Conservation (phyloP, 2,797 vertebrate genomes). For the Rhabdomys pumilio region DNA sequence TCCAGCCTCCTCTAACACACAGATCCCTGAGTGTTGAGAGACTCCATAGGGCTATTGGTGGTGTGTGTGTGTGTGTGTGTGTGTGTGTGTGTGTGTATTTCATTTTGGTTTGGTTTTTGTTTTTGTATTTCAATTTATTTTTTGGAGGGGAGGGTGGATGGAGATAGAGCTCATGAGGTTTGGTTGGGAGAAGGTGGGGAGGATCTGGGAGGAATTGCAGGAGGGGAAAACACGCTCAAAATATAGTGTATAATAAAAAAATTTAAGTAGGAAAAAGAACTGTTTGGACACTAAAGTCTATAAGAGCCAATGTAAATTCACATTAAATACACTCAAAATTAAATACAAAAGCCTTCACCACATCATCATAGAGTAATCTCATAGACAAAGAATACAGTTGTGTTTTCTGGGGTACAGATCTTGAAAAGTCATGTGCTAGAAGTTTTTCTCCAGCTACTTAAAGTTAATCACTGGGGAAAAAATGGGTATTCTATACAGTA, state of each 20-base stretch:
- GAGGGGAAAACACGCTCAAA: neutral
- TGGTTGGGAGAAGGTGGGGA: neutral
- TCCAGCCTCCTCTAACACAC: neutral
- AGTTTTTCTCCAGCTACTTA: neutral
- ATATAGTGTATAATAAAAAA: neutral
- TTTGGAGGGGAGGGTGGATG: neutral
- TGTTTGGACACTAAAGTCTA: neutral
- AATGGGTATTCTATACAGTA: neutral
- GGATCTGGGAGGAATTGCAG: neutral
- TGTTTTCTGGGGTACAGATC: neutral
- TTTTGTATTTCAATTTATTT: neutral
- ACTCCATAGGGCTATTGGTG: too few species aligned
- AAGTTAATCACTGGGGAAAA: constrained; percentile 30
- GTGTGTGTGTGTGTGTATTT: neutral
- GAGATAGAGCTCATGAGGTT: neutral
- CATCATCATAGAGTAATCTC: neutral
- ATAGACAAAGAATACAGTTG: neutral
- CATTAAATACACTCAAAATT: constrained; percentile 3
- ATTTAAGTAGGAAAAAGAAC: neutral
- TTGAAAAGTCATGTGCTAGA: neutral
- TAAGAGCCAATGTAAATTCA: neutral
- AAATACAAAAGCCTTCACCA: neutral
- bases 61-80: neutral
- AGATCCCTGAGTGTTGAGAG: neutral
- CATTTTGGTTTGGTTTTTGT: neutral